Conservation (phyloP, 2,888 invertebrate species). For the Leucophenga maculata region DNA sequence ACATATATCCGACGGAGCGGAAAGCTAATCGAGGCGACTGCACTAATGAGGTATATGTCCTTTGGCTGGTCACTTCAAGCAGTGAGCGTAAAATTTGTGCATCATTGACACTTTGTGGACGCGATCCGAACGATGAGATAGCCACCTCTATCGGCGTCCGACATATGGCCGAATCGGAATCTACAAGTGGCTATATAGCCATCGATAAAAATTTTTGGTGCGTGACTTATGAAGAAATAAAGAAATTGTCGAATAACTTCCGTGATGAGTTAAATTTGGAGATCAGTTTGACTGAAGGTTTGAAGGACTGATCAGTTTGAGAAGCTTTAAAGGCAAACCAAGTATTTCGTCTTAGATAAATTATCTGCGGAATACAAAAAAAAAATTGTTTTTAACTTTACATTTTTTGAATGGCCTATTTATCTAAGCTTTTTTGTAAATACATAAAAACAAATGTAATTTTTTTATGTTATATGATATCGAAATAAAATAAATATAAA, state of each 20-base stretch:
- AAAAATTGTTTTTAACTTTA: no score
- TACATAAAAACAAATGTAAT: no score
- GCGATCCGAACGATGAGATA: constrained; percentile 40
- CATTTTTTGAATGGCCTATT: no score
- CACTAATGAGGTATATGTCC: constrained; percentile 36
- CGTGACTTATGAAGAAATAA: constrained; percentile 38
- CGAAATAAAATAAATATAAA: no score
- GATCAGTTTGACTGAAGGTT: constrained; percentile 31
- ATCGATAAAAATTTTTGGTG: constrained; percentile 48
- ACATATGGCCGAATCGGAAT: constrained; percentile 18
- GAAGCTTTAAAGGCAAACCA: no score
- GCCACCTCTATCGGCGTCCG: constrained; percentile 37
- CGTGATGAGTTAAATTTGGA: constrained; percentile 51
- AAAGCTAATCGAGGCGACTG: background rate
- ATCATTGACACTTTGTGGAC: constrained; percentile 41
- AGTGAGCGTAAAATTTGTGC: constrained; percentile 35
- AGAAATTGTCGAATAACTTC: constrained; percentile 47
- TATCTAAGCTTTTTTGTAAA: no score
- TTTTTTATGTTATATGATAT: no score
- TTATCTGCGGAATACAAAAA: no score
- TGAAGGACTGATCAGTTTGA: no score
- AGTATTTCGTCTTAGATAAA: no score
- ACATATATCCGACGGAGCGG: background rate
- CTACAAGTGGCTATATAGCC: constrained; percentile 22
- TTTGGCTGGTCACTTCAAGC: constrained; percentile 50